phyloP scores from a whole-genome alignment of 2,113 vertebrate species.

The Sterna hirundo region DNA sequence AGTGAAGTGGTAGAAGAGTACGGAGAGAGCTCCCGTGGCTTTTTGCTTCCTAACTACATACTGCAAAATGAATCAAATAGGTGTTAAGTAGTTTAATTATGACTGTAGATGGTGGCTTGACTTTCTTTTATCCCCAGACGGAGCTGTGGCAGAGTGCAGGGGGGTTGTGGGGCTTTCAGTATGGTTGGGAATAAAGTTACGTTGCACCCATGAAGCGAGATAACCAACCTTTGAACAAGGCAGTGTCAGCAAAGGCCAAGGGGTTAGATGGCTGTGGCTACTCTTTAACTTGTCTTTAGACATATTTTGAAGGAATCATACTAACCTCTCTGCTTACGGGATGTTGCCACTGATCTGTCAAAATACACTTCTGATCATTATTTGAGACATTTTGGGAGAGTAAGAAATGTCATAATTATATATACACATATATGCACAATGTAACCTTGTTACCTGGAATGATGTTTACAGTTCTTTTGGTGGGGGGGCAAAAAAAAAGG shows the following conservation, averaged over 20 bases:
- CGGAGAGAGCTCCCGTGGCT: not conserved
- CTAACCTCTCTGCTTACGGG: not conserved
- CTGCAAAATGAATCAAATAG: not conserved
- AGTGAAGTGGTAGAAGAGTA: not conserved
- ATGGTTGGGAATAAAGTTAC: not conserved
- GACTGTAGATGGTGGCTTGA: not conserved
- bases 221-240: not conserved
- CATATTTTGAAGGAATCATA: not conserved
- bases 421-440: not conserved
- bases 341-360: not conserved
- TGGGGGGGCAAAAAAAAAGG: too few species aligned
- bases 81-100: not conserved
- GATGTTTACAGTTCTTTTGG: not conserved
- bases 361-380: not conserved
- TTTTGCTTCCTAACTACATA: not conserved
- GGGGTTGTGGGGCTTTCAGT: not conserved
- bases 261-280: not conserved
- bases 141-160: not conserved
- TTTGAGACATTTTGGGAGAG: not conserved
- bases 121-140: not conserved
- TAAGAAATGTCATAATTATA: not conserved
- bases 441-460: not conserved
- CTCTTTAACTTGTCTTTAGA: slow-evolving; percentile 15
- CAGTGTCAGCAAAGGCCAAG: not conserved
- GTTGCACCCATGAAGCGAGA: not conserved